Percentiles rank a stretch among this genome's conserved stretches.
These are phyloP conservation scores for Leptoteleia sp. DNA, from an alignment of 1,140 invertebrate genomes.

Conservation along the genomic window DNA sequence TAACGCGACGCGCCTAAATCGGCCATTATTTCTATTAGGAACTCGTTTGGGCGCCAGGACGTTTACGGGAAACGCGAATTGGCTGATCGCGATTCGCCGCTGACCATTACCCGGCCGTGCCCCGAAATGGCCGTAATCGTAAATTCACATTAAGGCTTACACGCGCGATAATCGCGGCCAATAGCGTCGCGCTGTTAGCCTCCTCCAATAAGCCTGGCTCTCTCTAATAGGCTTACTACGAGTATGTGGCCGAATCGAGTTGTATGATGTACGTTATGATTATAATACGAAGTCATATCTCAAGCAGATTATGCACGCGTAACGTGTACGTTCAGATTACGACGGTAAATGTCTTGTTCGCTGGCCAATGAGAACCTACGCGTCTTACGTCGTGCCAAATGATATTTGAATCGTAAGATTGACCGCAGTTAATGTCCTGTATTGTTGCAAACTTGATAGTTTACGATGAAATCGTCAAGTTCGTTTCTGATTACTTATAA, in stretches of 20 bases:
- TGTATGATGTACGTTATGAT: constrained; percentile 66
- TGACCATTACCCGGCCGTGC: constrained; percentile 35
- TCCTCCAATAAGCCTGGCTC: constrained; percentile 36
- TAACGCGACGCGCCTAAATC: constrained; percentile 16
- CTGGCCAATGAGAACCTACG: neutral
- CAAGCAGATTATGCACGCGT: constrained; percentile 51
- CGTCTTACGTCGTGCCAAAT: constrained; percentile 18
- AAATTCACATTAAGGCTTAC: constrained; percentile 67
- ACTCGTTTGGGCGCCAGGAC: constrained; percentile 17
- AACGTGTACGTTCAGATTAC: constrained; percentile 55
- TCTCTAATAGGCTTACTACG: constrained; percentile 62
- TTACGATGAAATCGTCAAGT: no score
- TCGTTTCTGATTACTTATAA: neutral
- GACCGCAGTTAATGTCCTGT: neutral
- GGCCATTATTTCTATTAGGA: constrained; percentile 43
- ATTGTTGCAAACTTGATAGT: neutral
- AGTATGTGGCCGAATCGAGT: constrained; percentile 55
- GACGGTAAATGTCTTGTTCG: constrained; percentile 56
- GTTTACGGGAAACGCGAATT: constrained; percentile 49
- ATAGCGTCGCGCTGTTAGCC: constrained; percentile 38
- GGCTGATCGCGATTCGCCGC: constrained; percentile 47
- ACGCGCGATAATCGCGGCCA: constrained; percentile 61
- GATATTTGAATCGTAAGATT: neutral
- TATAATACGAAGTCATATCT: constrained; percentile 62
- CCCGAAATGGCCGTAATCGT: constrained; percentile 50